These are phyloP conservation scores for Macrosiphum euphorbiae DNA, from an alignment of 2,888 invertebrate genomes.

Conservation along the genomic window DNA sequence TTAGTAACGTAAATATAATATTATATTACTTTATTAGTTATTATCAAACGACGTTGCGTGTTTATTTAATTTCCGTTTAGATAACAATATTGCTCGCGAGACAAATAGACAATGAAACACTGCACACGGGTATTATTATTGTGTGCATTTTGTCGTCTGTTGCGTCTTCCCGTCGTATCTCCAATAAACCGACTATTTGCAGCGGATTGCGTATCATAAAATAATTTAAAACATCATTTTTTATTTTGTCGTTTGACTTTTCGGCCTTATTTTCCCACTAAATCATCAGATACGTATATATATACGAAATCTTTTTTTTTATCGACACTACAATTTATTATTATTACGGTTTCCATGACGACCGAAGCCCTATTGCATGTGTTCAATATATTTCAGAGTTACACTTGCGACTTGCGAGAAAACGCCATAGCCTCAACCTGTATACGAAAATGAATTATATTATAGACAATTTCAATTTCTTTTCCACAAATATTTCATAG, in stretches of 20 bases:
- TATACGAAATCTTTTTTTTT: not conserved
- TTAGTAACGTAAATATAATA: not conserved
- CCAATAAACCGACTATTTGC: not conserved
- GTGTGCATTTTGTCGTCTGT: not conserved
- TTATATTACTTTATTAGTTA: not conserved
- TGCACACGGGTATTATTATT: not conserved
- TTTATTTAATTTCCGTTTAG: constrained; percentile 2
- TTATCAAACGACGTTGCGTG: not conserved
- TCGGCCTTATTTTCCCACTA: not conserved
- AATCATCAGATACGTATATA: not conserved
- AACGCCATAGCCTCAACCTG: not conserved
- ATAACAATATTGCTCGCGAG: not conserved
- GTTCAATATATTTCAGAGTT: not conserved
- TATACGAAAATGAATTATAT: not conserved
- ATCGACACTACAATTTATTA: not conserved
- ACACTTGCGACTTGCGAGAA: not conserved
- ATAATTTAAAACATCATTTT: not conserved
- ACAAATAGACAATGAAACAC: not conserved
- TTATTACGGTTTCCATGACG: constrained; percentile 22
- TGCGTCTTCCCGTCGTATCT: not conserved
- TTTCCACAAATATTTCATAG: not conserved
- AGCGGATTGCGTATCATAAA: not conserved
- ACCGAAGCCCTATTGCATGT: not conserved
- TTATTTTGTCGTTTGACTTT: not conserved
- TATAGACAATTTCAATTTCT: not conserved